Base-by-base conservation (phyloP, 2,888 invertebrate genomes). In the Acronicta leporina region DNA sequence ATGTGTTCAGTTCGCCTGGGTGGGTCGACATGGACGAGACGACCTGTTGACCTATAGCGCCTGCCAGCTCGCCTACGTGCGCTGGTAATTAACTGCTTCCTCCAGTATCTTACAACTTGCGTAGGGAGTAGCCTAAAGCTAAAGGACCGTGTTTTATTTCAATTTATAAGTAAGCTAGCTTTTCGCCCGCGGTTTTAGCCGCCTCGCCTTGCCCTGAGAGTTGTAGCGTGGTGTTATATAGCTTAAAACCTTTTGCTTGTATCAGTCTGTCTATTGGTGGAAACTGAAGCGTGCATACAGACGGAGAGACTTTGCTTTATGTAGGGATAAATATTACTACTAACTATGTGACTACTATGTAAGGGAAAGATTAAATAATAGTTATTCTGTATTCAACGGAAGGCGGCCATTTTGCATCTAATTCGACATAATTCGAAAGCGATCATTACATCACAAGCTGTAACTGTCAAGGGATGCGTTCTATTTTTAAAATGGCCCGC, bases 401-500 rank as follows among this genome's bases (percentile, higher is more conserved):
- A 38, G n/a, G 38, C 8, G 38, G 38, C 38, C 38, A 38, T 33
- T 33, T 33, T 33, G 33, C 33, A 33, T 10, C 13, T 65, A 46
- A 68, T 67, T 68, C 14, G n/a, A 47, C 20, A 46, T 63, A 73
- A 63, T 69, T 43, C 54, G 51, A 55, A 54, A 45, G 53, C 51
- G 50, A 63, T 53, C 47, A 54, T 16, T 27, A 38, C 52, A 41
- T 49, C n/a, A 70, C 44, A 66, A 60, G 44, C 42, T 44, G 35
- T 15, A 40, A 53, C 49, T 35, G 45, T 14, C 27, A 51, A 44
- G 69, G 54, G 51, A 51, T 48, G 74, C 45, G 35, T 63, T 70
- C 74, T 70, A 63, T 73, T 69, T 69, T 73, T 69, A 55, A 69
- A 68, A 51, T 30, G 11, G 10, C 69, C 69, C 51, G 54, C 73